Conservation (phyloP, 1,140 invertebrate species). For the Calliphora vicina region DNA sequence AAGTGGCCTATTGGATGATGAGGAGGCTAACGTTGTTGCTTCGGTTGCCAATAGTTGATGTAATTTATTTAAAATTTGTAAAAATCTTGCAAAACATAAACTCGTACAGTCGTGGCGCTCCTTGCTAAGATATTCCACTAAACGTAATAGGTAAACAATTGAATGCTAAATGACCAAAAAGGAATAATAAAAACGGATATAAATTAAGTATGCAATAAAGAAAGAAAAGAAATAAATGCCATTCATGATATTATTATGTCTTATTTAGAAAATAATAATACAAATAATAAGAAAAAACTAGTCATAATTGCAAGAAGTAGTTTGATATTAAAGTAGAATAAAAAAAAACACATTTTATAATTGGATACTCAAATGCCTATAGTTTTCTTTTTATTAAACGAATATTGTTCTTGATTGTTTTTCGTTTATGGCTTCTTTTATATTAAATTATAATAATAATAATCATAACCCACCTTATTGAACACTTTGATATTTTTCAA, state of each 20-base stretch:
- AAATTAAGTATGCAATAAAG: neutral
- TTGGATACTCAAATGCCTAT: neutral
- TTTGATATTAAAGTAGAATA: neutral
- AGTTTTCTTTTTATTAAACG: neutral
- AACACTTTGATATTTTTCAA: conserved; percentile 39
- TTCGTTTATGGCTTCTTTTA: neutral
- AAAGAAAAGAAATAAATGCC: neutral
- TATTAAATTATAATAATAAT: neutral
- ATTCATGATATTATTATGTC: neutral
- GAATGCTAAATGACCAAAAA: conserved; percentile 44
- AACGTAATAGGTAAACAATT: conserved; percentile 49
- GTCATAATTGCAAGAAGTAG: neutral
- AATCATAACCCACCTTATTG: conserved; percentile 36
- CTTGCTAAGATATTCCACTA: conserved; percentile 47
- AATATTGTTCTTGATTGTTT: neutral
- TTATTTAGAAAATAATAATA: neutral
- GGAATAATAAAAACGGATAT: neutral
- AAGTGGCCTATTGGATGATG: conserved; percentile 14
- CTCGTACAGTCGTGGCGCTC: conserved; percentile 32
- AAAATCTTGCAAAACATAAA: conserved; percentile 36
- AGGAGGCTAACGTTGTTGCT: neutral
- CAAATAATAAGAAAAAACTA: neutral
- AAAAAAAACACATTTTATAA: neutral
- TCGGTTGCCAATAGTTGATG: neutral
- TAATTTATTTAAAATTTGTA: conserved; percentile 33